Percentiles rank a stretch among this genome's conserved stretches.
phyloP scores from a whole-genome alignment of 2,888 invertebrate species.

The Acanthococcus lagerstroemiae region DNA sequence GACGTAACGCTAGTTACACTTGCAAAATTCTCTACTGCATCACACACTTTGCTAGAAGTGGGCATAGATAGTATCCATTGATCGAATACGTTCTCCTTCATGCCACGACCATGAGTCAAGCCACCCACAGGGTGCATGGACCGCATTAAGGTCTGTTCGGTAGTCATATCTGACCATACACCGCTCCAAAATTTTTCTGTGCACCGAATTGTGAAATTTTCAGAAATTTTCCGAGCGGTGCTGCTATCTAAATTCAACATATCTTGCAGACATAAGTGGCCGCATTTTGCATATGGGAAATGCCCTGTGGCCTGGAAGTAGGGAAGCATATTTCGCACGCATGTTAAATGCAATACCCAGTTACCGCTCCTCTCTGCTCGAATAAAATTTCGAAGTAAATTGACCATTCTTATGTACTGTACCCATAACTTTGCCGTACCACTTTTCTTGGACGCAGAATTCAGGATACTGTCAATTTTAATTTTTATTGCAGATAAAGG shows the following conservation, averaged over 20 bases:
- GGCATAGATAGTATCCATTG: conserved; percentile 36
- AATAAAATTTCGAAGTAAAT: neutral
- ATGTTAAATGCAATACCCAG: conserved; percentile 14
- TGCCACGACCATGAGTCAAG: conserved; percentile 37
- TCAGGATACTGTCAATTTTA: neutral
- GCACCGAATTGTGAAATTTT: conserved; percentile 32
- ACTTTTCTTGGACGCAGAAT: conserved; percentile 11
- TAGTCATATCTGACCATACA: conserved; percentile 35
- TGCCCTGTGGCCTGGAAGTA: conserved; percentile 22
- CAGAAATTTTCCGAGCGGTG: conserved; percentile 32
- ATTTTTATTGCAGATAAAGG: too few relatives aligned
- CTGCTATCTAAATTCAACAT: conserved; percentile 38
- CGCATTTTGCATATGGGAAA: conserved; percentile 26
- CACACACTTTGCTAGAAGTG: conserved; percentile 36
- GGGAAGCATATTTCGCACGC: conserved; percentile 10
- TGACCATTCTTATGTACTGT: conserved; percentile 38
- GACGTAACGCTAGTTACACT: conserved; percentile 35
- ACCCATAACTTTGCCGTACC: conserved; percentile 37
- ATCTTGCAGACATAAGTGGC: conserved; percentile 41
- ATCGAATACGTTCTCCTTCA: conserved; percentile 35
- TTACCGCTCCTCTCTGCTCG: conserved; percentile 7
- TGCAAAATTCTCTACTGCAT: neutral
- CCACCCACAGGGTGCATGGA: conserved; percentile 38
- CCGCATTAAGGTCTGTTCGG: conserved; percentile 40
- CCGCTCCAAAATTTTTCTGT: conserved; percentile 32